Evolutionary conservation across 2,888 invertebrate species (phyloP).

Genomic region (Hanleya hanleyi): DNA sequence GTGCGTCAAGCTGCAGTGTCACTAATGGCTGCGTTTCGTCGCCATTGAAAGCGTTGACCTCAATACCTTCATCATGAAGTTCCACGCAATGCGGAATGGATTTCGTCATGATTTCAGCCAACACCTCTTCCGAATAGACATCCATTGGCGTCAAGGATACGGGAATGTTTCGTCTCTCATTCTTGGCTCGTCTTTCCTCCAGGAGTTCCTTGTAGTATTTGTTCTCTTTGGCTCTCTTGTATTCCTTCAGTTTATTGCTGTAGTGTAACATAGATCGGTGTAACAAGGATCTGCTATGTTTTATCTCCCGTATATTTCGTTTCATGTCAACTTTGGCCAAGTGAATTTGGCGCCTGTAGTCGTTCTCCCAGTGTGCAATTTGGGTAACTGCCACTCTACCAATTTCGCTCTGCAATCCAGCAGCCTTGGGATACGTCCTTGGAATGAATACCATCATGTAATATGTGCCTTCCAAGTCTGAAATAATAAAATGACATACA

Average conservation of each 20-base stretch:
- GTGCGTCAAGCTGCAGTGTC: too few species aligned
- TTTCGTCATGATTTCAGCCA: too few species aligned
- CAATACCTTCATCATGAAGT: too few species aligned
- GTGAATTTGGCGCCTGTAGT: constrained; percentile 52
- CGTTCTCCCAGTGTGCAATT: constrained; percentile 55
- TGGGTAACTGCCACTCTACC: constrained; percentile 53
- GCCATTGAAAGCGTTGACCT: too few species aligned
- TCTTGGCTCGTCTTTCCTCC: too few species aligned
- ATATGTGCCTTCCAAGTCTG: too few species aligned
- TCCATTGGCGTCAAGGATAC: too few species aligned
- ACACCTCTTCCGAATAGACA: too few species aligned
- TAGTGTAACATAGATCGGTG: constrained; percentile 42
- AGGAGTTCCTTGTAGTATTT: neutral
- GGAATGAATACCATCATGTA: constrained; percentile 9
- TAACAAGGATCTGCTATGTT: constrained; percentile 47
- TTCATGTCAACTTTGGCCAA: constrained; percentile 52
- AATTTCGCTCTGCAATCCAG: constrained; percentile 57
- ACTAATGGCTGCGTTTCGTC: too few species aligned
- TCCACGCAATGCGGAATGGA: too few species aligned
- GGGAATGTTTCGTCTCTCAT: too few species aligned
- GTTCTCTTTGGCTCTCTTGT: neutral
- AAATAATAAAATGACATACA: too few species aligned
- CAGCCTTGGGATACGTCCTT: constrained; percentile 47
- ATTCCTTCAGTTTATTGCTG: constrained; percentile 37
- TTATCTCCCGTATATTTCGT: constrained; percentile 46